Evolutionary conservation across 2,113 vertebrate genomes (phyloP).

Genomic region (Vulpes vulpes): DNA sequence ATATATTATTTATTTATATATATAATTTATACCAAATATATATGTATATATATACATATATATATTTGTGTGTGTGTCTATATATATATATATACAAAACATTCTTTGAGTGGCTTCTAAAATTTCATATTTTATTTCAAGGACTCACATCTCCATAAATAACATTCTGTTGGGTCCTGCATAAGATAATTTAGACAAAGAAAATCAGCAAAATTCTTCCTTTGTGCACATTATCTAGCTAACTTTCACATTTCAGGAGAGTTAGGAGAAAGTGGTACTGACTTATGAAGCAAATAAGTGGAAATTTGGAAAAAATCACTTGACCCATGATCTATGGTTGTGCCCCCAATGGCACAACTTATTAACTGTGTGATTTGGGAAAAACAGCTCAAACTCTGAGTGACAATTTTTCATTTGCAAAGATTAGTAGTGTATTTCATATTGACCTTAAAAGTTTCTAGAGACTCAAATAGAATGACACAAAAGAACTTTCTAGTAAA

Average conservation of each 20-base stretch:
- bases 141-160: neutral
- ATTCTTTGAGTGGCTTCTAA: slow-evolving; percentile 6
- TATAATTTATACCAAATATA: neutral
- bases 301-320: neutral
- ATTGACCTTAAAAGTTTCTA: neutral
- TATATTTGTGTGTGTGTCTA: neutral
- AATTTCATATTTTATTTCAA: slow-evolving; percentile 27
- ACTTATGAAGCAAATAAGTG: slow-evolving; percentile 22
- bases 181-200: neutral
- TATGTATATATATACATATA: neutral
- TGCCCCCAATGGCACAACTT: neutral
- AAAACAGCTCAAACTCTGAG: neutral
- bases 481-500: neutral
- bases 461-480: neutral
- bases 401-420: neutral
- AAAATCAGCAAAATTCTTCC: neutral
- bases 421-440: neutral
- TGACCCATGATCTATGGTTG: neutral
- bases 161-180: neutral
- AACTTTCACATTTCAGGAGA: neutral
- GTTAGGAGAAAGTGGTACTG: neutral
- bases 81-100: neutral
- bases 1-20: neutral
- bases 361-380: neutral
- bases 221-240: neutral